Base-by-base conservation (phyloP, 92 coral and sea anemone species). In the Zoanthus sociatus region DNA sequence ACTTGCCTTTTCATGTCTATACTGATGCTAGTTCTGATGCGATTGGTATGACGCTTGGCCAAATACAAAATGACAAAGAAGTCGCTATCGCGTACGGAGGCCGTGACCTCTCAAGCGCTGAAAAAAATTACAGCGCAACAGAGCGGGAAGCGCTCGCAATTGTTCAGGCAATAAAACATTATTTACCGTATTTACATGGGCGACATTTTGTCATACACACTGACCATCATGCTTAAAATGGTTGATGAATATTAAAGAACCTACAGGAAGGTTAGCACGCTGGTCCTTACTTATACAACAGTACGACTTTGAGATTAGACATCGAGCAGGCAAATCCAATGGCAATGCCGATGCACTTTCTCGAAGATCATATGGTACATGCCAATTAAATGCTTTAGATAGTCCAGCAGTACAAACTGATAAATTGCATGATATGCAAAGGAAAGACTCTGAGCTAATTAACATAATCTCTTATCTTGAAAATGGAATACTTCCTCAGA, bases 141-240 rank as follows among this genome's bases (percentile, higher is more conserved):
- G 89, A 86, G 51, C 67, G 79, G 0, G 89, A 86, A 42, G 89
- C 89, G 1, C 73, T 73, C n/a, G 89, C 89, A 0, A 82, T 86
- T 32, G 58, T 86, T 51, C 8, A 72, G 12, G 89, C 82, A 15
- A 31, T 61, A 9, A 86, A 55, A 37, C 53, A 54, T 16, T 86
- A 74, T 58, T 60, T 21, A 3, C 51, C 79, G 3, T 86, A 86
- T 75, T 45, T 86, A 15, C 50, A 46, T 14, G 89, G 83, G 14
- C 76, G 67, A 15, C 64, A 86, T 21, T 78, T 54, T 50, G 84
- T 78, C 42, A 54, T 78, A 16, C 69, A 78, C 68, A 78, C 84
- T 55, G 84, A 78, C 71, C 84, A 78, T 45, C 84, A 78, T 20
- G 84, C 84, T 3, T 78, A 7, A 63, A 46, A 32, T 78, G 84